Evolutionary conservation across 2,113 vertebrate genomes (phyloP), one percentile per base, ranked within the genome.

Genomic region (Chlorocebus sabaeus): DNA sequence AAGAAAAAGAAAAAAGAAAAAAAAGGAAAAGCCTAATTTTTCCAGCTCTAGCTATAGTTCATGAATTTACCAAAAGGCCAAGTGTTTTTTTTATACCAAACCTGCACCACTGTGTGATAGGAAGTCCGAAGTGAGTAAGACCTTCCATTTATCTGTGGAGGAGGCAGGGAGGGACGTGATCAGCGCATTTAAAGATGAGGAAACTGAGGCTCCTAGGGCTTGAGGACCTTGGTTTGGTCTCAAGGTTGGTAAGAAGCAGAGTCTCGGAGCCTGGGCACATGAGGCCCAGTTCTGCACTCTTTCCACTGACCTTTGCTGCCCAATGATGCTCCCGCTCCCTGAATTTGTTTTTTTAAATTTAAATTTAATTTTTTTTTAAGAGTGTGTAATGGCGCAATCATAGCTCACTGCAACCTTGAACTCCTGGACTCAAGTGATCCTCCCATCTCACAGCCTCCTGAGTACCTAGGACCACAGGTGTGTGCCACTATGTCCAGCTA

Each of bases 221-320:
- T 20, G 6, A 45, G 70, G 76, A 67, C 1, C 16, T 59, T 80
- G 23, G 14, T 82, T 59, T 90, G 25, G 30, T 75, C 72, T 93
- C 40, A 11, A 13, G 7, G 14, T 40, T 88, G 76, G 10, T 38
- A 27, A n/a, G n/a, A 85, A 55, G 50, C 18, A 27, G 30, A 89
- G 55, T 13, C 25, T 48, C 14, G 0, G 40, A 27, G 59, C 4
- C 79, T 8, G 52, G 27, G 13, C 6, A 3, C 1, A 0, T 1
- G 52, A 43, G n/a, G n/a, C n/a, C 5, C 8, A 13, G 45, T 3
- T 23, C 43, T 52, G 17, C 1, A 2, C 23, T 30, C 78, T 87
- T 55, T 83, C 50, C n/a, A 3, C 17, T 45, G 30, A 23, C 14
- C 57, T 7, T 11, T 0, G 18, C 40, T 70, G 59, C 68, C 38